Evolutionary conservation across 1,140 invertebrate species (phyloP).

Genomic region (Muscidifurax raptorellus): DNA sequence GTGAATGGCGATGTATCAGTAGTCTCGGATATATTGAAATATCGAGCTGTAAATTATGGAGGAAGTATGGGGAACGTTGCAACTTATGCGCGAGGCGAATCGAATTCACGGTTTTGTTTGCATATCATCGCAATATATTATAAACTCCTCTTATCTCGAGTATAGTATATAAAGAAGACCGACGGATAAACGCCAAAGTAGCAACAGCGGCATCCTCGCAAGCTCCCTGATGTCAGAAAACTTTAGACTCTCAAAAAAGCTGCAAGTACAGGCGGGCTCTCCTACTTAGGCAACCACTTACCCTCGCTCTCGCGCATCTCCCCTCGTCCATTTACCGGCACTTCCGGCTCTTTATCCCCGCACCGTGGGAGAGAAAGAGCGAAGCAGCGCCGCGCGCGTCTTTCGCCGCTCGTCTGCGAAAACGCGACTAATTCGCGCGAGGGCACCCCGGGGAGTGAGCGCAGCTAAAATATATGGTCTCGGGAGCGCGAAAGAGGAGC

Average conservation of each 20-base stretch:
- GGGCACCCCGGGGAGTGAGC: slow-evolving; percentile 23
- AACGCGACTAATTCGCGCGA: slow-evolving; percentile 40
- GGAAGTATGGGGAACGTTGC: not conserved
- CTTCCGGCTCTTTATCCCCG: slow-evolving; percentile 9
- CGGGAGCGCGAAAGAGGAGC: slow-evolving; percentile 7
- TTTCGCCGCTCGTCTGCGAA: slow-evolving; percentile 20
- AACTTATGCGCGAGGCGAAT: not conserved
- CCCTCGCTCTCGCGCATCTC: not conserved
- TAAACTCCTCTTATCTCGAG: too few relatives aligned
- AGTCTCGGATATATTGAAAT: not conserved
- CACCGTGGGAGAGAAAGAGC: not conserved
- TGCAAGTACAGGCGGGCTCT: not conserved
- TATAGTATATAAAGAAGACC: too few relatives aligned
- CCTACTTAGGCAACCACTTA: slow-evolving; percentile 16
- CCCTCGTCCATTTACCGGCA: slow-evolving; percentile 5
- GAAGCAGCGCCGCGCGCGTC: not conserved
- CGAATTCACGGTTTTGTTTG: not conserved
- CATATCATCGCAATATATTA: too few relatives aligned
- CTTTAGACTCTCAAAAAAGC: not conserved
- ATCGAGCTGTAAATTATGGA: not conserved
- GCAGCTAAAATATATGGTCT: not conserved
- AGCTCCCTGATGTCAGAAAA: not conserved
- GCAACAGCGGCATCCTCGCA: not conserved
- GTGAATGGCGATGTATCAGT: not conserved
- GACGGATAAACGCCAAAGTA: too few relatives aligned